These are phyloP conservation scores for Donacobius atricapilla DNA, from an alignment of 2,113 vertebrate species.

Conservation along the genomic window DNA sequence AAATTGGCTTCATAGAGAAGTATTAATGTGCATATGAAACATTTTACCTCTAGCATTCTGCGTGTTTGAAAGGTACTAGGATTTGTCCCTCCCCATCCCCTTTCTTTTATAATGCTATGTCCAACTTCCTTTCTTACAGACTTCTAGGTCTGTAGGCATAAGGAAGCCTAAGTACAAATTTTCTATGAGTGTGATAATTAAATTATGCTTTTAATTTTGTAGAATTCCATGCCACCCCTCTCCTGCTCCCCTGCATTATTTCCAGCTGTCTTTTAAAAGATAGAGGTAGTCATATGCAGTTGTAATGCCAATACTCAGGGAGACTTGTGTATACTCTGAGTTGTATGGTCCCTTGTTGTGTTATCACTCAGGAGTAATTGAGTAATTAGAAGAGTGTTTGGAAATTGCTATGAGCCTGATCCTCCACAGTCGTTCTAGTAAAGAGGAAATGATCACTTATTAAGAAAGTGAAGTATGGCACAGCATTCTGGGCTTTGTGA, in stretches of 20 bases:
- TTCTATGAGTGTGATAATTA: neutral
- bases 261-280: neutral
- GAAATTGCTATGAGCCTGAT: neutral
- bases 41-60: neutral
- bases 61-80: neutral
- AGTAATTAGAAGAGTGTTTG: neutral
- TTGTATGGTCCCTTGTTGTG: neutral
- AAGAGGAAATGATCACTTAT: neutral
- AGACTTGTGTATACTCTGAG: neutral
- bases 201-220: neutral
- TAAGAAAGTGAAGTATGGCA: neutral
- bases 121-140: neutral
- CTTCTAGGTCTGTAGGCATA: neutral
- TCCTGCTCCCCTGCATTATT: rapidly evolving
- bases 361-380: neutral
- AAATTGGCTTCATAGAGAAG: neutral
- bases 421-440: neutral
- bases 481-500: neutral
- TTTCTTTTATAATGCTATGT: neutral
- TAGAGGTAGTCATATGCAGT: neutral
- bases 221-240: neutral
- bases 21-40: neutral
- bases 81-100: neutral
- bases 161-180: neutral
- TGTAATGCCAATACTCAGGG: neutral